phyloP scores from a whole-genome alignment of 2,797 vertebrate species.

The Aselliscus stoliczkanus region DNA sequence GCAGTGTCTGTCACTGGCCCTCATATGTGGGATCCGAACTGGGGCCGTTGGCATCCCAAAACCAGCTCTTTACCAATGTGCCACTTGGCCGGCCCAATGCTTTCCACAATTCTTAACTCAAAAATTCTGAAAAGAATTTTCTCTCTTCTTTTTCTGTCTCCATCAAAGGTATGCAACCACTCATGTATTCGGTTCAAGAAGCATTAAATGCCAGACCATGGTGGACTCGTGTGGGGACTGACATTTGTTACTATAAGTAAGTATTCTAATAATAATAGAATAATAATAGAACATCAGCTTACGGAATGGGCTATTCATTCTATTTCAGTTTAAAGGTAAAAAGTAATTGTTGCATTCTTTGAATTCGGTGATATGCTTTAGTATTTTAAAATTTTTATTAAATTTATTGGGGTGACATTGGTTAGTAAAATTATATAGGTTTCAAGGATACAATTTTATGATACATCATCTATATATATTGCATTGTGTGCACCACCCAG shows the following conservation, averaged over 20 bases:
- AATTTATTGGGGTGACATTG: too few species aligned
- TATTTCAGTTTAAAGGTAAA: background rate
- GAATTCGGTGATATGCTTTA: background rate
- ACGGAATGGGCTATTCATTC: background rate
- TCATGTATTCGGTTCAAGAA: slow-evolving; percentile 99
- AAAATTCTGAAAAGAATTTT: slow-evolving; percentile 26
- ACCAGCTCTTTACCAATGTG: too few species aligned
- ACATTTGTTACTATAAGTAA: slow-evolving; percentile 99
- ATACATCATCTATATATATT: too few species aligned
- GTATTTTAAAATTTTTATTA: background rate
- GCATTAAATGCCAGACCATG: slow-evolving; percentile 91
- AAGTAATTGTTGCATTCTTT: background rate
- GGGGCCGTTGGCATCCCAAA: too few species aligned
- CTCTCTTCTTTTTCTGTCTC: background rate
- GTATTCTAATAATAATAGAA: slow-evolving; percentile 64
- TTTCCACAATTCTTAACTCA: slow-evolving; percentile 44
- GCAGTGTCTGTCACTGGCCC: too few species aligned
- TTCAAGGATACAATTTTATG: too few species aligned
- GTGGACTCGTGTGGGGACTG: slow-evolving; percentile 93
- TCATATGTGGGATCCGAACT: too few species aligned
- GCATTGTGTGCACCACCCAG: too few species aligned
- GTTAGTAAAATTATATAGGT: too few species aligned
- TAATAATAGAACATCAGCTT: background rate
- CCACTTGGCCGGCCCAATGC: too few species aligned
- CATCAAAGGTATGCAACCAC: slow-evolving; percentile 93